These are phyloP conservation scores for Meda fulgida DNA, from an alignment of 2,797 vertebrate species.

Conservation along the genomic window DNA sequence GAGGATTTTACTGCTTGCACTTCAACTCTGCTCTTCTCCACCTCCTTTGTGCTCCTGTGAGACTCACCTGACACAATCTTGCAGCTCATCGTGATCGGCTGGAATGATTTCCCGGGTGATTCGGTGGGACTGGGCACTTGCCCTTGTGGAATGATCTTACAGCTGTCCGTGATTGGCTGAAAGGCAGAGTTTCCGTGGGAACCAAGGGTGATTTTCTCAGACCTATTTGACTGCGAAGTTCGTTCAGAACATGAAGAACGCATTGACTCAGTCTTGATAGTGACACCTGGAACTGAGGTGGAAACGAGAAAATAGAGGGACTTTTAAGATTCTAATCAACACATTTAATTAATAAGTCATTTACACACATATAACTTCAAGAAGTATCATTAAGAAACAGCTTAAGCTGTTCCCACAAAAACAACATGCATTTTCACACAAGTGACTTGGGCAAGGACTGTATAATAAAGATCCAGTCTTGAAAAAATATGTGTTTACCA, in stretches of 20 bases:
- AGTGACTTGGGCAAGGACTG: background rate
- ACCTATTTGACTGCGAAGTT: conserved; percentile 84
- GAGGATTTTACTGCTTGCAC: conserved; percentile 11
- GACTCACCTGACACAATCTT: conserved; percentile 97
- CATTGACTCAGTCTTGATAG: conserved; percentile 80
- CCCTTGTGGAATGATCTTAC: conserved; percentile 94
- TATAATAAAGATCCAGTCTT: background rate
- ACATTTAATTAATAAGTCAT: conserved; percentile 5
- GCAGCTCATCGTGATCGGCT: conserved; percentile 99
- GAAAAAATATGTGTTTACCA: background rate
- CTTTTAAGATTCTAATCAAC: background rate
- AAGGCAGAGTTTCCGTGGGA: conserved; percentile 97
- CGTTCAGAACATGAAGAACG: conserved; percentile 82
- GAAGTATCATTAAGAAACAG: background rate
- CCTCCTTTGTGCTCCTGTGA: conserved; percentile 21
- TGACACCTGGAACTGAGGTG: conserved; percentile 73
- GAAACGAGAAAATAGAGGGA: background rate
- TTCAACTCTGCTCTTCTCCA: conserved; percentile 10
- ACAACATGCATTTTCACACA: background rate
- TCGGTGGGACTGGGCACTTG: conserved; percentile 90
- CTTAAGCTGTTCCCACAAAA: background rate
- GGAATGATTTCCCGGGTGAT: conserved; percentile 96
- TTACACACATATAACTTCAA: background rate
- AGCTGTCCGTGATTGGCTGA: conserved; percentile 97
- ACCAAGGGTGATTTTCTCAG: conserved; percentile 90